A percentile compares a stretch with the other conserved stretches of the same genome.
Conservation (phyloP, 2,888 invertebrate species). For the Cryptus armator region DNA sequence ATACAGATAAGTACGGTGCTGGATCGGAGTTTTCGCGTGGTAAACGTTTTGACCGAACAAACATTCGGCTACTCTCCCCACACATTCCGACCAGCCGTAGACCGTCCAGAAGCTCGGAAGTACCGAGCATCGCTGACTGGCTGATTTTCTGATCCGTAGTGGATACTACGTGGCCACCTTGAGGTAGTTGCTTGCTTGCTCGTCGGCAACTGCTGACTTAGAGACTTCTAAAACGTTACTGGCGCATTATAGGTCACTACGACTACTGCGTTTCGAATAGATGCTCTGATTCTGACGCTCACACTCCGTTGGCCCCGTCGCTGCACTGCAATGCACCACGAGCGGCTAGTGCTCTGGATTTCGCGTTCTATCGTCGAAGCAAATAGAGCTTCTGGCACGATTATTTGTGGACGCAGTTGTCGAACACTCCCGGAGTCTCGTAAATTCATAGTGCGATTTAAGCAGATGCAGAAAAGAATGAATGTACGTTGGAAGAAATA, state of each 20-base stretch:
- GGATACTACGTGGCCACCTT: slow-evolving; percentile 48
- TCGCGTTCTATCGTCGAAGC: slow-evolving; percentile 45
- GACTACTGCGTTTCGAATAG: slow-evolving; percentile 31
- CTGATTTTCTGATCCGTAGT: slow-evolving; percentile 56
- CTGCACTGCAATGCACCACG: slow-evolving; percentile 32
- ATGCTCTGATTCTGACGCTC: slow-evolving; percentile 43
- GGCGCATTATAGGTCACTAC: slow-evolving; percentile 39
- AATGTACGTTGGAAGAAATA: no score
- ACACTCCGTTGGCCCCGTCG: slow-evolving; percentile 13
- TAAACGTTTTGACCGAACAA: slow-evolving; percentile 42
- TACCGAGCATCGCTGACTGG: slow-evolving; percentile 40
- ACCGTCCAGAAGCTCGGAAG: slow-evolving; percentile 21
- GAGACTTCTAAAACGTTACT: slow-evolving; percentile 47
- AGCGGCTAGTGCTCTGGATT: slow-evolving; percentile 42
- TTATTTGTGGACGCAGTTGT: slow-evolving; percentile 3
- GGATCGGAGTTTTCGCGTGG: slow-evolving; percentile 44
- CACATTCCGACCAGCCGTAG: slow-evolving; percentile 25
- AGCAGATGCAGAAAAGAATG: no score
- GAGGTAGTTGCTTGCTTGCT: slow-evolving; percentile 34
- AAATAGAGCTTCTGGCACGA: slow-evolving; percentile 38
- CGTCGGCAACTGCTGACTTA: slow-evolving; percentile 53
- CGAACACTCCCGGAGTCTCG: no score
- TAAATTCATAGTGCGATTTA: no score
- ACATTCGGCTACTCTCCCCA: slow-evolving; percentile 10
- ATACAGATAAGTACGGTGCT: slow-evolving; percentile 6